These are phyloP conservation scores for Rhizoglyphus robini DNA, from an alignment of 1,140 invertebrate species.

Conservation along the genomic window DNA sequence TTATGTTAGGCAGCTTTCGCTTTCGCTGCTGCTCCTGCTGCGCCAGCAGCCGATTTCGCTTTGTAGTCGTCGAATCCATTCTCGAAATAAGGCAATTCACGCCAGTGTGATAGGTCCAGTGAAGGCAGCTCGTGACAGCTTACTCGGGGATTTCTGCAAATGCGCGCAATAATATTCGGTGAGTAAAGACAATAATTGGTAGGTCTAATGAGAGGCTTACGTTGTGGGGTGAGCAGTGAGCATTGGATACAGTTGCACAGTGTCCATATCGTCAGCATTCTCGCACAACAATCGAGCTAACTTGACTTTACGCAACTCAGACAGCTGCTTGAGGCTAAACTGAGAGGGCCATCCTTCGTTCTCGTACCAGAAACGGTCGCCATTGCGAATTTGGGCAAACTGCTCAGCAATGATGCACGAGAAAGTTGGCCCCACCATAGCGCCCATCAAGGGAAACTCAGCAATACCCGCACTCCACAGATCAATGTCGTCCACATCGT, in stretches of 20 bases:
- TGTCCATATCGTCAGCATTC: slow-evolving; percentile 43
- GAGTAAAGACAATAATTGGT: not conserved
- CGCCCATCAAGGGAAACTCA: slow-evolving; percentile 27
- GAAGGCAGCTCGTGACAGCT: slow-evolving; percentile 13
- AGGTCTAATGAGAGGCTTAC: slow-evolving; percentile 11
- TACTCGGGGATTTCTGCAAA: slow-evolving; percentile 19
- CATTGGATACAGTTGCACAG: slow-evolving; percentile 37
- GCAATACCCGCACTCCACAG: slow-evolving; percentile 32
- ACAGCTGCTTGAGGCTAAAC: slow-evolving; percentile 53
- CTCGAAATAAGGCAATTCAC: not conserved
- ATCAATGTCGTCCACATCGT: slow-evolving; percentile 28
- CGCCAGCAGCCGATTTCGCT: not conserved
- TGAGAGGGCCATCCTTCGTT: slow-evolving; percentile 23
- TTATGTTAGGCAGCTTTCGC: no score
- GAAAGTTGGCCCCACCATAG: slow-evolving; percentile 41
- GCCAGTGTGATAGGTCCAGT: slow-evolving; percentile 17
- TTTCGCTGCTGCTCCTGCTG: not conserved
- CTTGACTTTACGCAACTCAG: slow-evolving; percentile 40
- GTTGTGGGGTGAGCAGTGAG: slow-evolving; percentile 19
- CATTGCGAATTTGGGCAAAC: slow-evolving; percentile 72
- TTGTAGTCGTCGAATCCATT: not conserved
- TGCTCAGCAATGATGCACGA: slow-evolving; percentile 92
- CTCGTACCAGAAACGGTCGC: slow-evolving; percentile 95
- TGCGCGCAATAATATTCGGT: not conserved
- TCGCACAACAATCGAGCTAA: slow-evolving; percentile 43